These are phyloP conservation scores for Mesembrinibis cayennensis DNA, from an alignment of 2,113 vertebrate species.

Conservation along the genomic window DNA sequence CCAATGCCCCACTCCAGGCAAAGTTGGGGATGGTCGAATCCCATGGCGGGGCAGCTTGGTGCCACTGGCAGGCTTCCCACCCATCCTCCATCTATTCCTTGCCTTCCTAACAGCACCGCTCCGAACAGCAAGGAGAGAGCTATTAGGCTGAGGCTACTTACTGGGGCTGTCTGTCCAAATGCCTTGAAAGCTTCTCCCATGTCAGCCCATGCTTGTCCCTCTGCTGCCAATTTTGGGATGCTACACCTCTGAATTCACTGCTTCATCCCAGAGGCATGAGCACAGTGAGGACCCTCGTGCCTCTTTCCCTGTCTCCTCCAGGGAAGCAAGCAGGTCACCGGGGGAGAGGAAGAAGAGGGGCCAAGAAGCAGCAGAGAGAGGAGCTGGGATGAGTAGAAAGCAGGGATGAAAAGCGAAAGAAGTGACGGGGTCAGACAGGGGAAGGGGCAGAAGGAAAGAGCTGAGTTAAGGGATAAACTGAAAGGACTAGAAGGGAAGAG, in stretches of 20 bases:
- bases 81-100: background rate
- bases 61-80: background rate
- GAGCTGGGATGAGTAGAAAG: background rate
- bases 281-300: fast-evolving
- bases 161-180: background rate
- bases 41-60: background rate
- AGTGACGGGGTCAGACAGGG: background rate
- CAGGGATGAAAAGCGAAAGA: background rate
- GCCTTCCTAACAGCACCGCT: background rate
- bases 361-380: background rate
- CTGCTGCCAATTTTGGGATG: background rate
- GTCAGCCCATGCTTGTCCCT: background rate
- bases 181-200: background rate
- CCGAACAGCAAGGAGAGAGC: background rate
- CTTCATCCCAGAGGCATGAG: background rate
- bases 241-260: background rate
- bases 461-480: background rate
- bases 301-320: background rate
- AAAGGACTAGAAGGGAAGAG: background rate
- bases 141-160: background rate
- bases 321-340: background rate
- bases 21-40: background rate
- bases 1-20: background rate
- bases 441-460: background rate
- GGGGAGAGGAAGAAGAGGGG: background rate